Base-by-base conservation (phyloP, 37 sponge, comb jelly and placozoan species). In the Oopsacas minuta region DNA sequence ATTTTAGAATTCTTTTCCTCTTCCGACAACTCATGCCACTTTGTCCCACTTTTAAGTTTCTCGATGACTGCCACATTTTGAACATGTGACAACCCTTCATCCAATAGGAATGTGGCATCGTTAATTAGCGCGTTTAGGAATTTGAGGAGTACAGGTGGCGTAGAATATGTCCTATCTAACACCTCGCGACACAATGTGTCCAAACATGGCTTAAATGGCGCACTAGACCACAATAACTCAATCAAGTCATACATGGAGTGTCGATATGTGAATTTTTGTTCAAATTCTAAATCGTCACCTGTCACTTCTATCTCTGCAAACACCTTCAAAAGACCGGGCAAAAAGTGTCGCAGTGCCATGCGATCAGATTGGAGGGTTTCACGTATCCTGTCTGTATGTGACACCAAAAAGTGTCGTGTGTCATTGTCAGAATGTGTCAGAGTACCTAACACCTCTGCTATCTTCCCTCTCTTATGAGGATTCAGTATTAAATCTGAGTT, bases 111-210 rank as follows among this genome's bases (percentile, higher is more conserved):
- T 23, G 89, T 95, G 52, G 96, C 93, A 86, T 99, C 99, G 86
- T 99, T 99, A 25, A 99, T 39, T 52, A 99, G 88, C 90, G 96
- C 91, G 85, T 99, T 93, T 53, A 95, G 87, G 81, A 96, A 99
- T 36, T 86, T 37, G 23, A 94, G 90, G 23, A 94, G 93, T 1
- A 89, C 35, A 20, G 92, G 91, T 34, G 84, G 81, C 37, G 84
- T 82, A 22, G 52, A 35, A 8, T 37, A 37, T 0, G 61, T 34
- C 38, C 30, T 36, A n/a, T 36, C 39, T 23, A 83, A 51, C 52
- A 90, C 95, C 92, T 93, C 86, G 36, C 90, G 42, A 75, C 85
- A 39, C 28, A 96, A 83, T 0, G 30, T 20, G 0, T 86, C 83
- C 51, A 96, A 75, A 35, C 89, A 87, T 0, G 85, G 82, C 32